Evolutionary conservation across 2,888 invertebrate species (phyloP), one percentile per base, ranked within the genome.

Genomic region (Sinotaia quadrata): DNA sequence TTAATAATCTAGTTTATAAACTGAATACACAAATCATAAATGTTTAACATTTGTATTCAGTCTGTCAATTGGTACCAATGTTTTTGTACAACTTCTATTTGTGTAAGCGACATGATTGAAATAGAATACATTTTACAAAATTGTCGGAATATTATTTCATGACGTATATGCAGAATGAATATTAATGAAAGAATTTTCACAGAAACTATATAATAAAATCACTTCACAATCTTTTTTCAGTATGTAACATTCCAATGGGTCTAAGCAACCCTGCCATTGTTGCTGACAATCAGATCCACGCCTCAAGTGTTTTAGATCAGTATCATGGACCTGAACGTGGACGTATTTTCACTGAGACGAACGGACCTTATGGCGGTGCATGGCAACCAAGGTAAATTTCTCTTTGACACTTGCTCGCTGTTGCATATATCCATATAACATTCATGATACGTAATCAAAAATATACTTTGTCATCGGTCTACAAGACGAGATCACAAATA

Each of bases 181-280:
- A n/a, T n/a, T n/a, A n/a, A n/a, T n/a, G n/a, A n/a, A n/a, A n/a
- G n/a, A n/a, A n/a, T n/a, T n/a, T n/a, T n/a, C n/a, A n/a, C n/a
- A n/a, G n/a, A n/a, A n/a, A n/a, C n/a, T n/a, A n/a, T n/a, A n/a
- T n/a, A n/a, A n/a, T n/a, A n/a, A n/a, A n/a, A n/a, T n/a, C n/a
- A n/a, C n/a, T n/a, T n/a, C 41, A 18, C 41, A 3, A 21, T 1
- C 8, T 47, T 47, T 2, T 47, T 47, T 31, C 72, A 81, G 81
- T 69, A 49, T 84, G 84, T 76, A 75, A 75, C 52, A 63, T 82
- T 44, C 78, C 81, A 29, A 81, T 84, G 82, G 84, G 83, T 8
- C 54, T 84, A 36, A 73, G 75, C 21, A 81, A 83, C 68, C 74
- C 72, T 36, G 59, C 71, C 31, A 71, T 83, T 2, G 69, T 83